Conservation (phyloP, 2,888 invertebrate species). For the Cataglyphis cursor region DNA sequence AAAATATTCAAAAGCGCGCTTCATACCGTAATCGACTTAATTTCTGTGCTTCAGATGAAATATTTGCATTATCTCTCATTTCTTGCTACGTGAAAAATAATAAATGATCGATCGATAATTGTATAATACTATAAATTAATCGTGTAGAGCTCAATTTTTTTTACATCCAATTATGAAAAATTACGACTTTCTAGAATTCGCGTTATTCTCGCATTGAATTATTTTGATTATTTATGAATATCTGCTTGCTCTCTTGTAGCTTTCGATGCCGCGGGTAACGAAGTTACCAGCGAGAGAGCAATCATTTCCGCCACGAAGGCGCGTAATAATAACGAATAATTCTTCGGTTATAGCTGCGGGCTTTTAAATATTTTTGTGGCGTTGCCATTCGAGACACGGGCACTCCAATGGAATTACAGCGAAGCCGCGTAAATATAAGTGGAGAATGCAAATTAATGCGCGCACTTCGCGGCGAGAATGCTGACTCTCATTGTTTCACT, state of each 20-base stretch:
- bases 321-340: conserved; percentile 50
- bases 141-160: neutral
- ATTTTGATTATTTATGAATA: conserved; percentile 45
- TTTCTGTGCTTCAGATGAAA: neutral
- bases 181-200: conserved; percentile 4
- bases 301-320: conserved; percentile 20
- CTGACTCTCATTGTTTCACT: conserved; percentile 62
- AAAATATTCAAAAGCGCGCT: conserved; percentile 23
- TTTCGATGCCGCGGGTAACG: neutral
- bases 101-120: conserved; percentile 5
- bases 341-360: conserved; percentile 32
- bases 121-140: conserved; percentile 3
- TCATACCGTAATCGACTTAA: conserved; percentile 12
- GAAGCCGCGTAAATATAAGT: conserved; percentile 48
- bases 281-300: conserved; percentile 23
- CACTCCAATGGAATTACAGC: conserved; percentile 42
- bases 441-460: conserved; percentile 72
- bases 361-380: conserved; percentile 52
- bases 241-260: neutral
- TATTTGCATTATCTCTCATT: conserved; percentile 14
- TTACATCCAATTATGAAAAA: conserved; percentile 34
- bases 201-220: conserved; percentile 33
- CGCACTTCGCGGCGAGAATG: conserved; percentile 41
- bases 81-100: neutral
- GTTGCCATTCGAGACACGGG: conserved; percentile 39